Conservation (phyloP, 1,140 invertebrate genomes). For the Stegodyphus dumicola region DNA sequence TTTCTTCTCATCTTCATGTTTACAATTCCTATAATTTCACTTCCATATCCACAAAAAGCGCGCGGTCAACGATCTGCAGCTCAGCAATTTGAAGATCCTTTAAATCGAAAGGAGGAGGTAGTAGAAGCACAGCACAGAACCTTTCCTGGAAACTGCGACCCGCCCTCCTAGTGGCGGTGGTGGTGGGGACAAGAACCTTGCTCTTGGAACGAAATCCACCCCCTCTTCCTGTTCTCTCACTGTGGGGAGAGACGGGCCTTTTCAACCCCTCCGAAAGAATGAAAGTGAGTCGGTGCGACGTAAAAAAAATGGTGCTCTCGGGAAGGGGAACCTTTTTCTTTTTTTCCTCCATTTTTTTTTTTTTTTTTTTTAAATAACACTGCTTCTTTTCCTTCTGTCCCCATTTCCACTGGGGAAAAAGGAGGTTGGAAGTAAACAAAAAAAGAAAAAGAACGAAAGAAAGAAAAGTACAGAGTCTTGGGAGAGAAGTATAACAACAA, state of each 20-base stretch:
- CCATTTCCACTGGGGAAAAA: slow-evolving; percentile 26
- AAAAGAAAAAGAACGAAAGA: neutral
- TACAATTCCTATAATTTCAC: no score
- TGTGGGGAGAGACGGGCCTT: neutral
- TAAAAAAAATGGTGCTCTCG: neutral
- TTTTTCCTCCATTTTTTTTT: neutral
- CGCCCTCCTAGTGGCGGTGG: no score
- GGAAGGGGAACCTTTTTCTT: slow-evolving; percentile 31
- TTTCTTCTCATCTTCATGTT: no score
- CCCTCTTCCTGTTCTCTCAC: slow-evolving; percentile 18
- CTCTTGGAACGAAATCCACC: slow-evolving; percentile 20
- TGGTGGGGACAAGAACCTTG: neutral
- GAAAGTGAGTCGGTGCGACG: slow-evolving; percentile 51
- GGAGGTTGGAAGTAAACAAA: slow-evolving; percentile 8
- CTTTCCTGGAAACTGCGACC: no score
- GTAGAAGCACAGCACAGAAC: no score
- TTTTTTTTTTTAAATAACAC: neutral
- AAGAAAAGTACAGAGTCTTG: neutral
- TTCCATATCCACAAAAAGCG: no score
- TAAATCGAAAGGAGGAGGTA: no score
- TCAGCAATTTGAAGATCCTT: no score
- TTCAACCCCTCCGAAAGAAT: neutral
- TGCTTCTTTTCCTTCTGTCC: slow-evolving; percentile 34
- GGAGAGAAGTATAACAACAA: neutral
- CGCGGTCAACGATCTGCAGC: no score